phyloP scores from a whole-genome alignment of 2,113 vertebrate genomes.

The Delphinapterus leucas region DNA sequence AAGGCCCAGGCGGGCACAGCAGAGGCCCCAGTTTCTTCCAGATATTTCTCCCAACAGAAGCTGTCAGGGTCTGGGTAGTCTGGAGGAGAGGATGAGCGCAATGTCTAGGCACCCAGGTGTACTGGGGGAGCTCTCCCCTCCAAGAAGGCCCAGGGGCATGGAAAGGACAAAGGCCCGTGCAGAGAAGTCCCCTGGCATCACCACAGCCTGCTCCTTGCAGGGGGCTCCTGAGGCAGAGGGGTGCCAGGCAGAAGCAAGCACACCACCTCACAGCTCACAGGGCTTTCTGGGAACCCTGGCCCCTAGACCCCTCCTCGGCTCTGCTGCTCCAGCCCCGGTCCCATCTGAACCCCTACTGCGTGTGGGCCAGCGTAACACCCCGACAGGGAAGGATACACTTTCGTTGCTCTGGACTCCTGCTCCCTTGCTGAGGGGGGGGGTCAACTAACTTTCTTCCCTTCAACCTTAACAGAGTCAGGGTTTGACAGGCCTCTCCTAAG shows the following conservation, averaged over 20 bases:
- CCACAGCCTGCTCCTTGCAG: background rate
- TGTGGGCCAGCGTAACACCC: rapidly evolving
- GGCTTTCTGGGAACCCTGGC: background rate
- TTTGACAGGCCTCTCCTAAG: background rate
- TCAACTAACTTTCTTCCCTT: background rate
- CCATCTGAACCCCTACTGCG: background rate
- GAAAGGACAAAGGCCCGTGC: background rate
- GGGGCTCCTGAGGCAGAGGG: background rate
- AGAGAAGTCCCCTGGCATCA: background rate
- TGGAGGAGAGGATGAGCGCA: conserved; percentile 64
- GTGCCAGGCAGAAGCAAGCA: background rate
- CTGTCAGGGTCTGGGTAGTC: conserved; percentile 94
- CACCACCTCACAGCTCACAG: background rate
- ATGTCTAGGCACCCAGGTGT: background rate
- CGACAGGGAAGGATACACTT: background rate
- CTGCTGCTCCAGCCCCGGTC: background rate
- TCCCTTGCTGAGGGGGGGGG: background rate
- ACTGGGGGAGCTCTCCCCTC: background rate
- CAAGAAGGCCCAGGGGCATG: background rate
- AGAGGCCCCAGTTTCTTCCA: conserved; percentile 92
- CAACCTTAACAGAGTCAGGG: background rate
- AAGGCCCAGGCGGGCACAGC: conserved; percentile 93
- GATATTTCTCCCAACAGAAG: conserved; percentile 95
- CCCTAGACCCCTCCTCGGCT: background rate
- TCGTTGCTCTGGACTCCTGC: background rate